Base-by-base conservation (phyloP, 2,888 invertebrate species). In the Diploptera punctata region DNA sequence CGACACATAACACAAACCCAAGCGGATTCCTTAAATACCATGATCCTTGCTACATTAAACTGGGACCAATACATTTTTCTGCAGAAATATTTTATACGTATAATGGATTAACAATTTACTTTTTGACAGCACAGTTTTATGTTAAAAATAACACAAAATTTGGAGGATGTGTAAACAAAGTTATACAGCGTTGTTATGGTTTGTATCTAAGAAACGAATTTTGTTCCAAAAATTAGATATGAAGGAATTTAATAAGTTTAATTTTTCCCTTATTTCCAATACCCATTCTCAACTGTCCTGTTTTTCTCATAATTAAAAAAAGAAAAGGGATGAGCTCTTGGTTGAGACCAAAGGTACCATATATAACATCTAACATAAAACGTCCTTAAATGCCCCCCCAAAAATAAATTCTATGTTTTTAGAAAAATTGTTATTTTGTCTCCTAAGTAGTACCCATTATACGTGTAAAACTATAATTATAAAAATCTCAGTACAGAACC, bases 131-230 rank as follows among this genome's bases (percentile, higher is more conserved):
- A 69, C 60, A 65, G 26, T 47, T 65, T 65, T 65, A 57, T 69
- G 60, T 68, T 68, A 69, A 60, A 69, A 69, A 69, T 69, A 69
- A 69, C 69, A 69, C 69, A 69, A 26, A 29, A 57, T 57, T 24
- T 69, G 65, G 47, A 65, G 47, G 26, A 1, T 57, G 31, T 57
- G 24, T 13, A 21, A 65, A 47, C 24, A n/a, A 65, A 65, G 38
- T 47, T 44, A 47, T 65, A 65, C 44, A 65, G 24, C 21, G 26
- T 65, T 33, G 38, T 61, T 10, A 18, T 61, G 44, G 10, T n/a
- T 60, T 43, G 26, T 65, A 24, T 44, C 57, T 57, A 57, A 57
- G 29, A 47, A 65, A 65, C 65, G 47, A 47, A 61, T 33, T 47
- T 43, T 44, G 10, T 31, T 21, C 29, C 38, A 65, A 65, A 60